Conservation (phyloP, 2,113 vertebrate genomes). For the Toxotes jaculatrix region DNA sequence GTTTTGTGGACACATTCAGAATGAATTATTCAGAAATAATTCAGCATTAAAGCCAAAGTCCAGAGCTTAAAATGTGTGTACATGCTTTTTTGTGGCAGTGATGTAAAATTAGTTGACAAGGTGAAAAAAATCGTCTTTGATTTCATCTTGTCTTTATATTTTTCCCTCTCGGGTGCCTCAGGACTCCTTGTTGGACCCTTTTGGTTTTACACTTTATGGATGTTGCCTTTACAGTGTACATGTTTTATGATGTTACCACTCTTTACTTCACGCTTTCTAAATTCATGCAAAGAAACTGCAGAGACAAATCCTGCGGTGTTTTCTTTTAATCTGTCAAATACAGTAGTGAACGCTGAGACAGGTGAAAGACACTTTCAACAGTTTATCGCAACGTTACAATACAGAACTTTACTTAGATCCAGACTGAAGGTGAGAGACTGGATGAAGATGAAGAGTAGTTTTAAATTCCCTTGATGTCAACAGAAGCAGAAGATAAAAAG, state of each 20-base stretch:
- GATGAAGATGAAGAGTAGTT: neutral
- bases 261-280: neutral
- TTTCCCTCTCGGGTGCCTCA: neutral
- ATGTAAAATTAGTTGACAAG: slow-evolving; percentile 1
- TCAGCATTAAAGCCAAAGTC: neutral
- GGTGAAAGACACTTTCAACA: neutral
- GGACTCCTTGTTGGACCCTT: slow-evolving; percentile 15
- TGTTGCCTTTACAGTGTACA: slow-evolving; percentile 20
- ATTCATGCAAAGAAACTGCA: neutral
- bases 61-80: neutral
- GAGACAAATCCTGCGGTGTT: slow-evolving; percentile 7
- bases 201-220: slow-evolving; percentile 10
- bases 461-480: slow-evolving; percentile 16
- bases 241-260: slow-evolving; percentile 10
- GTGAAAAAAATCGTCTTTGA: neutral
- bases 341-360: neutral
- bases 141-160: neutral
- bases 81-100: neutral
- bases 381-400: neutral
- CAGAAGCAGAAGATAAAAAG: neutral
- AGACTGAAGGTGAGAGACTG: neutral
- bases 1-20: neutral
- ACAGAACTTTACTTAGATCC: neutral
- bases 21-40: neutral
- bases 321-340: slow-evolving; percentile 13